Evolutionary conservation across 2,797 vertebrate genomes (phyloP).

Genomic region (Chaetophractus vellerosus): DNA sequence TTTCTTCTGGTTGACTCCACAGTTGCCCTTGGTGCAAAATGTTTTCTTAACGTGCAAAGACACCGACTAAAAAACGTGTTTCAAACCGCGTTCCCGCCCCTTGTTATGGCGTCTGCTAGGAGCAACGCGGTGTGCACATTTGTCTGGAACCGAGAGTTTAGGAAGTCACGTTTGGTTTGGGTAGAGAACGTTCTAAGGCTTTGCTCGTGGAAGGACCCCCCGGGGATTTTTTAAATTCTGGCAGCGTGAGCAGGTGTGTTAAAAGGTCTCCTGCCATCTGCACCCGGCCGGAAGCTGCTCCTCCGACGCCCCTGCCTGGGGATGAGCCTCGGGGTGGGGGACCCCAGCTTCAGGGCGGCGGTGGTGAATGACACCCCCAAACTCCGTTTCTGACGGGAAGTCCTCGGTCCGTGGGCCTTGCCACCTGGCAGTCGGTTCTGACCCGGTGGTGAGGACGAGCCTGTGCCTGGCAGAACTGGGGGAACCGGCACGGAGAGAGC

Average conservation of each 20-base stretch:
- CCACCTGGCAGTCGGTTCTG: background rate
- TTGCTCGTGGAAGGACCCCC: background rate
- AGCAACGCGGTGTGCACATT: rapidly evolving
- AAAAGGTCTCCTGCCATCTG: background rate
- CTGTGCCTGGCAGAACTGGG: rapidly evolving
- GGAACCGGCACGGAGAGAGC: too few species aligned
- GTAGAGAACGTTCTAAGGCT: background rate
- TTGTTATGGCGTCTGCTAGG: rapidly evolving
- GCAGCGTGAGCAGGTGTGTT: background rate
- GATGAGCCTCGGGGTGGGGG: too few species aligned
- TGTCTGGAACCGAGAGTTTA: too few species aligned
- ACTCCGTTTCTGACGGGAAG: background rate
- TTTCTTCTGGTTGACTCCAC: conserved; percentile 73
- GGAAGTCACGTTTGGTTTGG: background rate
- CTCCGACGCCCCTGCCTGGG: rapidly evolving
- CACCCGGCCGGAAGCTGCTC: background rate
- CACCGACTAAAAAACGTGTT: background rate
- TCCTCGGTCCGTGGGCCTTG: rapidly evolving
- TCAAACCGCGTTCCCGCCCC: background rate
- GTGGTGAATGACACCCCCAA: rapidly evolving
- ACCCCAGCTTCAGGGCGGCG: background rate
- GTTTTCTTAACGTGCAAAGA: conserved; percentile 59
- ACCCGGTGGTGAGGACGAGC: rapidly evolving
- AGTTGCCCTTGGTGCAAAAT: conserved; percentile 76
- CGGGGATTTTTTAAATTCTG: background rate